Percentiles rank a stretch among this genome's conserved stretches.
These are phyloP conservation scores for Turritopsis dohrnii DNA, from an alignment of 30 jellyfish, hydroid and myxozoan genomes.

Conservation along the genomic window DNA sequence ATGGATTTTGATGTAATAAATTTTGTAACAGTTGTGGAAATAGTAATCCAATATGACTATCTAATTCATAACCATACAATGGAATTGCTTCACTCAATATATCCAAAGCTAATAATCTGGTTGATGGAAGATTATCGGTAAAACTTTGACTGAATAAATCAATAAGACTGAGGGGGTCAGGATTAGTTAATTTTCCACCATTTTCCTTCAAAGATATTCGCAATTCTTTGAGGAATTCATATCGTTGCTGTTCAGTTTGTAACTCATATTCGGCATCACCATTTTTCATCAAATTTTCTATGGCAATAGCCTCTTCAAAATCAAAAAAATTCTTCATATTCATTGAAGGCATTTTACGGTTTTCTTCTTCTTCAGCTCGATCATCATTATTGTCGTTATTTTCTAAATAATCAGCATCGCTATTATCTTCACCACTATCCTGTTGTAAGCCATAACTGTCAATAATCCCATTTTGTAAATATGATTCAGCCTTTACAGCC, in stretches of 20 bases:
- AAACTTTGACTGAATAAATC: slow-evolving; percentile 42
- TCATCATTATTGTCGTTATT: no score
- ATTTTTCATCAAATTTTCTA: background rate
- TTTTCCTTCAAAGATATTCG: slow-evolving; percentile 13
- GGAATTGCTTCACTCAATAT: slow-evolving; percentile 54
- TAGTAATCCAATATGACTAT: slow-evolving; percentile 34
- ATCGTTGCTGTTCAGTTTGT: slow-evolving; percentile 8
- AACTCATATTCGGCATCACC: background rate
- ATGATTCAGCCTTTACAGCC: background rate
- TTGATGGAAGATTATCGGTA: slow-evolving; percentile 31
- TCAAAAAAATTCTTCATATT: no score
- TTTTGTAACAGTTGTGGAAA: slow-evolving; percentile 63
- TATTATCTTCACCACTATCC: no score
- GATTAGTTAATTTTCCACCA: slow-evolving; percentile 20
- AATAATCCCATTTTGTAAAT: background rate
- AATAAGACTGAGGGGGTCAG: slow-evolving; percentile 17
- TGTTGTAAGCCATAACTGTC: no score
- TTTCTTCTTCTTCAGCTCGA: no score
- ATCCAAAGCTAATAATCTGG: slow-evolving; percentile 53
- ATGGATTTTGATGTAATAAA: slow-evolving; percentile 48
- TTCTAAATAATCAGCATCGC: no score
- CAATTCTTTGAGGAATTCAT: background rate
- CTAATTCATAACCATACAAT: slow-evolving; percentile 30
- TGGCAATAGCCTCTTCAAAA: background rate
- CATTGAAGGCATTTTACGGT: no score